Percentiles rank a stretch among this genome's conserved stretches.
Conservation (phyloP, 1,140 invertebrate species). For the Halictus rubicundus region DNA sequence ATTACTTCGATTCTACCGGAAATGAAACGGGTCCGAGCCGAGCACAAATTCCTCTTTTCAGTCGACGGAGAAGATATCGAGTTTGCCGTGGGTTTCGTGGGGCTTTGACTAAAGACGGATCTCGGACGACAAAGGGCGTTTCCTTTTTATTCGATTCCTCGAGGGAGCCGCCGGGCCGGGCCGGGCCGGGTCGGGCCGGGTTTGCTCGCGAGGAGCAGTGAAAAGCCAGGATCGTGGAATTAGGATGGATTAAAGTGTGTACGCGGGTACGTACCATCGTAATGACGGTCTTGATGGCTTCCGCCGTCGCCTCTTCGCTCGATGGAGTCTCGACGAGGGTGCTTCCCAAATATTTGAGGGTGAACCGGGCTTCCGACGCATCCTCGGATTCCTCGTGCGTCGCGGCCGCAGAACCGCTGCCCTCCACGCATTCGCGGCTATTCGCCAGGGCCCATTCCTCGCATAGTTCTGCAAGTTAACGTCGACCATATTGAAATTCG, state of each 20-base stretch:
- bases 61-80: too few species aligned
- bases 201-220: too few species aligned
- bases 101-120: too few species aligned
- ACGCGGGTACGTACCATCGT: conserved; percentile 79
- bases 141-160: too few species aligned
- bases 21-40: too few species aligned
- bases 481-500: conserved; percentile 29
- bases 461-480: conserved; percentile 84
- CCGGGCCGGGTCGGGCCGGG: too few species aligned
- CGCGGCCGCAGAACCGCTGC: conserved; percentile 76
- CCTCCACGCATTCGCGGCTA: conserved; percentile 83
- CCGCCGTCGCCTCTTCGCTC: conserved; percentile 84
- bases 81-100: too few species aligned
- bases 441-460: conserved; percentile 89
- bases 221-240: too few species aligned
- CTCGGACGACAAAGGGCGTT: too few species aligned
- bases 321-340: conserved; percentile 85
- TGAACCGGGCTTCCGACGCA: conserved; percentile 83
- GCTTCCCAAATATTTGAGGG: conserved; percentile 88
- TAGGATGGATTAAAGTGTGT: conserved; percentile 24
- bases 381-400: conserved; percentile 82
- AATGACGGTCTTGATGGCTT: conserved; percentile 87
- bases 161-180: too few species aligned
- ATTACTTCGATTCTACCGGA: too few species aligned
- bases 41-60: too few species aligned